Percentiles rank a stretch among this genome's conserved stretches.
phyloP scores from a whole-genome alignment of 2,888 invertebrate genomes.

The Schrankia costaestrigalis region DNA sequence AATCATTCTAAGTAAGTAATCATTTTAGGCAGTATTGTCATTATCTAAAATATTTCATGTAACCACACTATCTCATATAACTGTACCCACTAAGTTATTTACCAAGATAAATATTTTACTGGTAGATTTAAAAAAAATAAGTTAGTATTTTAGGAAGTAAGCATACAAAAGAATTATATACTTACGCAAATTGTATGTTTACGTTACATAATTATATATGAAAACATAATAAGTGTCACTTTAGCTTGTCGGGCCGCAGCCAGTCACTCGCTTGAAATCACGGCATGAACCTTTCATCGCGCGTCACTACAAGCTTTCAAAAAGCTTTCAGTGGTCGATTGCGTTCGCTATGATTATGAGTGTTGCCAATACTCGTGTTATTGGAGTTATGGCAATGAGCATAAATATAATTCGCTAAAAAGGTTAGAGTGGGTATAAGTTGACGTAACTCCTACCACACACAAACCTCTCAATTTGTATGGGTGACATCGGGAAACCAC shows the following conservation, averaged over 20 bases:
- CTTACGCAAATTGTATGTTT: slow-evolving; percentile 7
- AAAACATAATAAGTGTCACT: slow-evolving; percentile 41
- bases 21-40: too few relatives aligned
- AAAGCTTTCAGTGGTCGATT: slow-evolving; percentile 75
- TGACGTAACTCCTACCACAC: slow-evolving; percentile 36
- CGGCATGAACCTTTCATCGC: slow-evolving; percentile 69
- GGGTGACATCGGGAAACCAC: slow-evolving; percentile 54
- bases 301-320: slow-evolving; percentile 70
- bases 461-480: slow-evolving; percentile 50
- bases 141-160: too few relatives aligned
- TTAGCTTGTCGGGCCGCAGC: slow-evolving; percentile 39
- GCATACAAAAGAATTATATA: neutral
- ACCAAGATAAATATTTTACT: too few relatives aligned
- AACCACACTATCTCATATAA: too few relatives aligned
- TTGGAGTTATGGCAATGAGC: slow-evolving; percentile 46
- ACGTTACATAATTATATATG: slow-evolving; percentile 20
- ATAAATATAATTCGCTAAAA: slow-evolving; percentile 33
- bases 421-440: slow-evolving; percentile 31
- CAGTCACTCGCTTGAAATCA: slow-evolving; percentile 61
- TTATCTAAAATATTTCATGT: too few relatives aligned
- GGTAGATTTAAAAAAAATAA: too few relatives aligned
- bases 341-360: slow-evolving; percentile 63
- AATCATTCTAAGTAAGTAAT: too few relatives aligned
- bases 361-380: slow-evolving; percentile 56
- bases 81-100: too few relatives aligned